Evolutionary conservation across 2,888 invertebrate species (phyloP).

Genomic region (Cacoxenus indagator): DNA sequence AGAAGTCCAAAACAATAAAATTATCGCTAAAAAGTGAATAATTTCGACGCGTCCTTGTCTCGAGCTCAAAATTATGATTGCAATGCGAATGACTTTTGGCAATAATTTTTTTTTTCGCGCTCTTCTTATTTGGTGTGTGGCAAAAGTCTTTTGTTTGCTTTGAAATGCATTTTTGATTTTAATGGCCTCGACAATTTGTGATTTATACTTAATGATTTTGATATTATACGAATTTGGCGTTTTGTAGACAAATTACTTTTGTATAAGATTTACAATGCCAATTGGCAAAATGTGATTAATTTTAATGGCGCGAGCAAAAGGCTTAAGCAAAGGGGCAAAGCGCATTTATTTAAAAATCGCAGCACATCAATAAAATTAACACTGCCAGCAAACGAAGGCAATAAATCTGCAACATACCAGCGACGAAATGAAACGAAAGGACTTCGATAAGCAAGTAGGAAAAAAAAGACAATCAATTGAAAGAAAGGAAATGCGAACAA

Average conservation of each 20-base stretch:
- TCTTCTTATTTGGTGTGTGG: not conserved
- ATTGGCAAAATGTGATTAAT: constrained; percentile 53
- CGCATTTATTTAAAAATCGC: constrained; percentile 33
- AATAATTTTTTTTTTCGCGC: not conserved
- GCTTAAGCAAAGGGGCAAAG: constrained; percentile 13
- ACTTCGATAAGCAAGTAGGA: constrained; percentile 30
- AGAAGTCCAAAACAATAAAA: constrained; percentile 32
- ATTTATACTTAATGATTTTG: constrained; percentile 25
- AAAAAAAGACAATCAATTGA: constrained; percentile 44
- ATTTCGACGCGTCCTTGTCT: not conserved
- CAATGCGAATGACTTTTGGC: constrained; percentile 5
- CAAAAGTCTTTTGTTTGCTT: constrained; percentile 1
- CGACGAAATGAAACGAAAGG: constrained; percentile 44
- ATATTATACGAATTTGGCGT: constrained; percentile 31
- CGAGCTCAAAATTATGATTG: not conserved
- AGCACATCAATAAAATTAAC: constrained; percentile 64
- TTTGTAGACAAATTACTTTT: not conserved
- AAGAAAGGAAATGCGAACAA: constrained; percentile 47
- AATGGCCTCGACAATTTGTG: constrained; percentile 29
- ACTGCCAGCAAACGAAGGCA: constrained; percentile 44
- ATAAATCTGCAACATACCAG: constrained; percentile 61
- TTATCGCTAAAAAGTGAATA: constrained; percentile 24
- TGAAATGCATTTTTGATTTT: constrained; percentile 27
- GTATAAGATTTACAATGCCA: constrained; percentile 10
- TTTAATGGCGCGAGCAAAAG: constrained; percentile 46